Base-by-base conservation (phyloP, 2,888 invertebrate species). In the Acronicta alni region DNA sequence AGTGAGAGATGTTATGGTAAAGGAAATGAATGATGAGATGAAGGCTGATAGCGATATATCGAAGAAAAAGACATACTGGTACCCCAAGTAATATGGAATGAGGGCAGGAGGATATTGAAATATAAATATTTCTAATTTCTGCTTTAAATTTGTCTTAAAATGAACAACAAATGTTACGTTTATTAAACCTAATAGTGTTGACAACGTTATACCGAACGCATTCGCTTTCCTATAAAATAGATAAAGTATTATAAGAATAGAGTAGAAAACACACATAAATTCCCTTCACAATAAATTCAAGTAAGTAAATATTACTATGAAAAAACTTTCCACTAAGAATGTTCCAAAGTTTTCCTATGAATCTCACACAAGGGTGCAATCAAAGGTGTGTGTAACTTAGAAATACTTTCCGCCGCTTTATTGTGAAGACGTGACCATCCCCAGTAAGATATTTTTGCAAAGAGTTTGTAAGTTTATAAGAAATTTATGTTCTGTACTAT, bases 341-440 rank as follows among this genome's bases (percentile, higher is more conserved):
- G 37, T 37, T 47, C 41, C 14, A 15, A 32, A 76, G 78, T 56
- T 76, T 76, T 59, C 57, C 32, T 61, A 67, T 75, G 76, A 78
- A 76, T 78, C 69, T 72, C 53, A 57, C 76, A 70, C 78, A 69
- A 67, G 76, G 67, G 76, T 63, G 73, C 60, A 72, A 78, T 76
- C 72, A 67, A 57, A 67, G 62, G 65, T 69, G 35, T 44, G 48
- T 51, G 58, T 18, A 35, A 69, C 53, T 47, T 55, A 12, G 38
- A 47, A 63, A 70, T 68, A 72, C 59, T 77, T 77, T 64, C 30
- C 17, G 35, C 32, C 45, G 9, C 41, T 65, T 75, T 72, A 72
- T 72, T 61, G 58, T 58, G 32, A 10, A 16, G 9, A 69, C 76
- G 76, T 78, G 75, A 69, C 47, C 42, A 12, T 18, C 44, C 55